phyloP scores from a whole-genome alignment of 2,797 vertebrate species.

The Ambastaia sidthimunki region DNA sequence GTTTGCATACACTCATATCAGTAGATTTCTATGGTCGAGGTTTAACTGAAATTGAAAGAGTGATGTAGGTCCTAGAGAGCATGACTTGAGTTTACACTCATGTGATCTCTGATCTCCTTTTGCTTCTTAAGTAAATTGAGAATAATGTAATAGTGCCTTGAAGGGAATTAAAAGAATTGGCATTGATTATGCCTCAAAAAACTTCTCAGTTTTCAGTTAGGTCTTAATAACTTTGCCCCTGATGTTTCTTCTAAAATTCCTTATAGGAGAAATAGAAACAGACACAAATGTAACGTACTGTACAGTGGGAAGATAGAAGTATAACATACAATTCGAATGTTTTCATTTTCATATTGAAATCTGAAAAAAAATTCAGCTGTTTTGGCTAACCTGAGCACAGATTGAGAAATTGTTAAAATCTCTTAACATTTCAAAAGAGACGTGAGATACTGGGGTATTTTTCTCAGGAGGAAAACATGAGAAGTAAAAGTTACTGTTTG shows the following conservation, averaged over 20 bases:
- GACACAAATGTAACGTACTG: not conserved
- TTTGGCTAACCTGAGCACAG: not conserved
- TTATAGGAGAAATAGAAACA: too few relatives aligned
- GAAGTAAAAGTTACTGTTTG: not conserved
- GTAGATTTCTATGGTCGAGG: not conserved
- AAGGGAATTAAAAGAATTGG: conserved; percentile 1
- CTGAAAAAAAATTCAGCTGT: not conserved
- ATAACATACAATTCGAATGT: not conserved
- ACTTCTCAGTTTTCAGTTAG: not conserved
- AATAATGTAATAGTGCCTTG: conserved; percentile 16
- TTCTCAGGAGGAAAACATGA: not conserved
- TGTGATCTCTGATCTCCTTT: conserved; percentile 40
- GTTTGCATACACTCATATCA: not conserved
- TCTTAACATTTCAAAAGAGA: not conserved
- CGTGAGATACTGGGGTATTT: too few relatives aligned
- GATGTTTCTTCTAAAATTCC: too few relatives aligned
- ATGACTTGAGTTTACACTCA: conserved; percentile 34
- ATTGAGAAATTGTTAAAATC: not conserved
- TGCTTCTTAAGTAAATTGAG: conserved; percentile 34
- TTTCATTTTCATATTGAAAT: not conserved
- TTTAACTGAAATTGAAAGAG: conserved; percentile 16
- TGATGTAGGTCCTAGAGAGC: conserved; percentile 21
- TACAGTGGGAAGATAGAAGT: not conserved
- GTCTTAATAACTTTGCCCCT: not conserved
- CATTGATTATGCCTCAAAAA: conserved; percentile 4